Evolutionary conservation across 2,888 invertebrate genomes (phyloP), one percentile per base, ranked within the genome.

Genomic region (Coleophora flavipennella): DNA sequence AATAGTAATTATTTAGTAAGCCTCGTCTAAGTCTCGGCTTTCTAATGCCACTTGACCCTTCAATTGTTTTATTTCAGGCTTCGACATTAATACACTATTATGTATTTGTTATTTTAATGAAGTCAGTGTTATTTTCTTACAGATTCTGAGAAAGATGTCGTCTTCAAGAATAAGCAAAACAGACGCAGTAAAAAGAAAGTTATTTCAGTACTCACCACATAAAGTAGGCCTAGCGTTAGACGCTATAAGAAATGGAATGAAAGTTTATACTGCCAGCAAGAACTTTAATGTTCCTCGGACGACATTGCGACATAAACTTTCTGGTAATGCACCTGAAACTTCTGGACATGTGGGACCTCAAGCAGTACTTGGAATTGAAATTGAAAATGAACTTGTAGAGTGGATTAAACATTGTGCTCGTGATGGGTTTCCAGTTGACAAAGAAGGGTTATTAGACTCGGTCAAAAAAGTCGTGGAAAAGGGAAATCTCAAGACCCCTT

Each of bases 281-380:
- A 27, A 41, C 11, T 48, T 43, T 46, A 42, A 50, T 8, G 44
- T 50, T 12, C 50, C 50, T 43, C 41, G 47, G 39, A 45, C 45
- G 33, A 51, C 47, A 13, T 46, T 51, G 43, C 47, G 43, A 8
- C 42, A 49, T 26, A 51, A 51, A 49, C n/a, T 47, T 45, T 44
- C 48, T 36, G 45, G 46, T 28, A 31, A 48, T 9, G 42, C 46
- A 33, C 46, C 51, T 41, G 48, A 50, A 49, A 50, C 49, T 40
- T 50, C 47, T 41, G 50, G 49, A 36, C 49, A 51, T 49, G 51
- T 53, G 8, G 50, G 53, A 26, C 49, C 49, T n/a, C 48, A 53
- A 26, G 3, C 51, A 31, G 50, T 49, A 44, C 50, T 51, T 39
- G 48, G 50, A 44, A 47, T 27, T 9, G 20, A 49, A 43, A 51